These are phyloP conservation scores for Cygnus atratus DNA, from an alignment of 2,113 vertebrate genomes.

Conservation along the genomic window DNA sequence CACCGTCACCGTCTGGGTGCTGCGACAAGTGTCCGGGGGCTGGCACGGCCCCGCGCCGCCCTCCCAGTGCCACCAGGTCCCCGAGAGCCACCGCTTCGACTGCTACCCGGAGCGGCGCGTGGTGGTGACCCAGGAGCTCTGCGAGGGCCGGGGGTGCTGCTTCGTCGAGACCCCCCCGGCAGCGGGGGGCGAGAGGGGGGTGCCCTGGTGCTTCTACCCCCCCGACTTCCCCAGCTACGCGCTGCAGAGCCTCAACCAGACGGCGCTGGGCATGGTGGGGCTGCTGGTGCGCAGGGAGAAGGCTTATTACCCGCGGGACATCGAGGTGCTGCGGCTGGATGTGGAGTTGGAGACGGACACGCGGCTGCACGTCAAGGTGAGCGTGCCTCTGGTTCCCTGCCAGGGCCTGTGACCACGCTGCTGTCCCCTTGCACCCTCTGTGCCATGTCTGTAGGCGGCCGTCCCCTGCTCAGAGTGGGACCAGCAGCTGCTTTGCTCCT, in stretches of 20 bases:
- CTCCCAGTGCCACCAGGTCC: constrained; percentile 67
- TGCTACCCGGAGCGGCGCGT: constrained; percentile 82
- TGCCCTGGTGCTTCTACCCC: constrained; percentile 91
- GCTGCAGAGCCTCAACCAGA: constrained; percentile 75
- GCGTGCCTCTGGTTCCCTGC: neutral
- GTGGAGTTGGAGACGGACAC: constrained; percentile 80
- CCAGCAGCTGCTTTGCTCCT: neutral
- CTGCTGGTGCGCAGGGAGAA: constrained; percentile 73
- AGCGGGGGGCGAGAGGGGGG: constrained; percentile 2
- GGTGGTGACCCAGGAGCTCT: constrained; percentile 84
- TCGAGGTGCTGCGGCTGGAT: constrained; percentile 77
- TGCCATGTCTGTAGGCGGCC: neutral
- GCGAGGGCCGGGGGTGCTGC: constrained; percentile 85
- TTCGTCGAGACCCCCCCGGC: constrained; percentile 60
- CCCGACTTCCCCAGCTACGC: constrained; percentile 82
- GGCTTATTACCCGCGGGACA: constrained; percentile 86
- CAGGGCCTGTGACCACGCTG: neutral
- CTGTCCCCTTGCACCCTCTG: neutral
- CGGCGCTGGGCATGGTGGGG: constrained; percentile 74
- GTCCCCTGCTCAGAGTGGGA: neutral
- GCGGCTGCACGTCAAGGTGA: constrained; percentile 82
- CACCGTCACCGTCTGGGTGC: constrained; percentile 55
- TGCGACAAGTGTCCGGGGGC: constrained; percentile 21
- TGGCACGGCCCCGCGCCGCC: neutral
- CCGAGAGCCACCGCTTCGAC: constrained; percentile 81